These are phyloP conservation scores for Bombylius major DNA, from an alignment of 2,888 invertebrate species.

Conservation along the genomic window DNA sequence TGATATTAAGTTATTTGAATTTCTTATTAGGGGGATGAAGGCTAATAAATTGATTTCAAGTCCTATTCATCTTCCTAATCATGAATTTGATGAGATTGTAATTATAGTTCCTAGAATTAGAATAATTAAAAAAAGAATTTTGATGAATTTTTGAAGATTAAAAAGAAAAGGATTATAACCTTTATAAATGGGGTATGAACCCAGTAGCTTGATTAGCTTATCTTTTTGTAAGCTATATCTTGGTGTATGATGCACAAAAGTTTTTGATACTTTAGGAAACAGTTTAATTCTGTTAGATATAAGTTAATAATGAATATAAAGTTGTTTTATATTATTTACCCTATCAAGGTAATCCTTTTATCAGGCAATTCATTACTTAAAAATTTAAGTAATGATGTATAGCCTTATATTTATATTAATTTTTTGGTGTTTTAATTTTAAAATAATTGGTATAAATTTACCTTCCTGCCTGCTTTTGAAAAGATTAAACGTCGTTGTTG, in stretches of 20 bases:
- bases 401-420: constrained; percentile 12
- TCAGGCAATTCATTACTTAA: constrained; percentile 37
- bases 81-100: constrained; percentile 38
- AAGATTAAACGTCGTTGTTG: constrained; percentile 1
- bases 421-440: not conserved
- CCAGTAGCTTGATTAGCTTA: constrained; percentile 44
- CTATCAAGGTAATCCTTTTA: constrained; percentile 51
- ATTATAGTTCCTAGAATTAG: constrained; percentile 40
- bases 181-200: constrained; percentile 40
- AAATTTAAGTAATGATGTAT: constrained; percentile 23
- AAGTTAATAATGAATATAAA: constrained; percentile 17
- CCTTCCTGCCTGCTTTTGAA: not conserved
- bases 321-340: constrained; percentile 39
- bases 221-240: constrained; percentile 40
- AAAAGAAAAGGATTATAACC: constrained; percentile 40
- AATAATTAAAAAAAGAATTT: constrained; percentile 41
- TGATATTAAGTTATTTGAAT: constrained; percentile 38
- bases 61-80: constrained; percentile 44
- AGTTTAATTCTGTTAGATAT: constrained; percentile 50
- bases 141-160: constrained; percentile 38
- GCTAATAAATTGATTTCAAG: constrained; percentile 50
- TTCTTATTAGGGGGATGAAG: constrained; percentile 46
- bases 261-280: constrained; percentile 48
- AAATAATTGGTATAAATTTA: not conserved
- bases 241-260: constrained; percentile 49